A percentile compares a stretch with the other conserved stretches of the same genome.
Conservation (phyloP, 2,113 vertebrate genomes). For the Macquaria australasica region DNA sequence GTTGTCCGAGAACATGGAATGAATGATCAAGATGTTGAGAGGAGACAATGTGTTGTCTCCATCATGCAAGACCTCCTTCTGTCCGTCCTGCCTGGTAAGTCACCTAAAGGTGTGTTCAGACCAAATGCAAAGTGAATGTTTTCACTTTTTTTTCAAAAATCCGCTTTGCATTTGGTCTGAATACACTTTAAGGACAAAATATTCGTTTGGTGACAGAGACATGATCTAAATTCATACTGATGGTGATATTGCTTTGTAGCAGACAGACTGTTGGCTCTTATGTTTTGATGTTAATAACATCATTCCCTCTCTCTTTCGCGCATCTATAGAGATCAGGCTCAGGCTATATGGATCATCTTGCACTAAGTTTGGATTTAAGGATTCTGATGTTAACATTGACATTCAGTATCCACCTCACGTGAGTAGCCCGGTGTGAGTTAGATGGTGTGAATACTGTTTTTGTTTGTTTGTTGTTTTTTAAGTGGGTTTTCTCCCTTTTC, state of each 20-base stretch:
- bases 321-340: slow-evolving; percentile 90
- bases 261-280: neutral
- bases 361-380: slow-evolving; percentile 93
- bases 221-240: neutral
- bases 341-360: slow-evolving; percentile 96
- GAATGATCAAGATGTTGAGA: slow-evolving; percentile 86
- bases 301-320: neutral
- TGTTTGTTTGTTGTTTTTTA: neutral
- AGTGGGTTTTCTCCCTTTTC: neutral
- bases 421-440: slow-evolving; percentile 82
- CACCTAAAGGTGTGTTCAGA: neutral
- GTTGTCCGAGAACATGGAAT: slow-evolving; percentile 88
- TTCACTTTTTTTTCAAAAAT: too few relatives aligned
- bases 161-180: too few relatives aligned
- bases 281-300: neutral
- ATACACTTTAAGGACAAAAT: too few relatives aligned
- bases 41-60: slow-evolving; percentile 84
- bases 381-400: slow-evolving; percentile 95
- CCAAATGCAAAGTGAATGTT: too few relatives aligned
- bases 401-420: slow-evolving; percentile 91
- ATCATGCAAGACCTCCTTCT: slow-evolving; percentile 88
- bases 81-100: slow-evolving; percentile 90
- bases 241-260: neutral
- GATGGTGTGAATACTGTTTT: slow-evolving; percentile 13
- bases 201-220: neutral